Conservation (phyloP, 2,113 vertebrate genomes). For the Puma concolor region DNA sequence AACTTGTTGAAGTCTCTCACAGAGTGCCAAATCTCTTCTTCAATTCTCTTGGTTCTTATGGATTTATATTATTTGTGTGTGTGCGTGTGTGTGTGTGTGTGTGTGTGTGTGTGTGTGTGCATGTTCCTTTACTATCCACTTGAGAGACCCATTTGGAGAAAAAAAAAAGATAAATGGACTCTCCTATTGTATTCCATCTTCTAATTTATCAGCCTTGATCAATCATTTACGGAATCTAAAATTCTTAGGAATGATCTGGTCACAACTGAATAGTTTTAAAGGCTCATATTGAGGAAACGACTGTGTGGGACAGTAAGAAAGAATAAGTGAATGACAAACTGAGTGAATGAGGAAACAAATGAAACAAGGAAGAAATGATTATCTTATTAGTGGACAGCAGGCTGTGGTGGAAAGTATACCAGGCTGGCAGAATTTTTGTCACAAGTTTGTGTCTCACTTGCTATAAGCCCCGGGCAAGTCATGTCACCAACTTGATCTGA, state of each 20-base stretch:
- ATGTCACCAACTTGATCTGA: neutral
- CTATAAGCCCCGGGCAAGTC: neutral
- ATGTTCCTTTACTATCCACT: neutral
- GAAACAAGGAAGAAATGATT: neutral
- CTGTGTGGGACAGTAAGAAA: neutral
- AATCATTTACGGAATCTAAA: conserved; percentile 29
- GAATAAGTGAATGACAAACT: neutral
- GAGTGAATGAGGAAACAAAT: neutral
- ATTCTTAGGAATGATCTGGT: neutral
- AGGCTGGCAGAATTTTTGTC: neutral
- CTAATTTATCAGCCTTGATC: neutral
- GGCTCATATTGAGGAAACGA: neutral
- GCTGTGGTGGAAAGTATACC: neutral
- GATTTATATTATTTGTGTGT: neutral
- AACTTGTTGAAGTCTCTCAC: neutral
- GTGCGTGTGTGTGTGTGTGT: conserved; percentile 29
- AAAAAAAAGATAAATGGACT: conserved; percentile 26
- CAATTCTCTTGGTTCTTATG: neutral
- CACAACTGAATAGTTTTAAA: conserved; percentile 16
- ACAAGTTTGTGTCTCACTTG: neutral
- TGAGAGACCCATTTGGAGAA: conserved; percentile 9
- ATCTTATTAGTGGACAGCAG: neutral
- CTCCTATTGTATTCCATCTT: conserved; percentile 30
- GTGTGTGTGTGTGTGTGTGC: conserved; percentile 24
- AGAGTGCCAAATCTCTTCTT: neutral